Conservation (phyloP, 2,113 vertebrate species). For the Chelonoidis abingdonii region DNA sequence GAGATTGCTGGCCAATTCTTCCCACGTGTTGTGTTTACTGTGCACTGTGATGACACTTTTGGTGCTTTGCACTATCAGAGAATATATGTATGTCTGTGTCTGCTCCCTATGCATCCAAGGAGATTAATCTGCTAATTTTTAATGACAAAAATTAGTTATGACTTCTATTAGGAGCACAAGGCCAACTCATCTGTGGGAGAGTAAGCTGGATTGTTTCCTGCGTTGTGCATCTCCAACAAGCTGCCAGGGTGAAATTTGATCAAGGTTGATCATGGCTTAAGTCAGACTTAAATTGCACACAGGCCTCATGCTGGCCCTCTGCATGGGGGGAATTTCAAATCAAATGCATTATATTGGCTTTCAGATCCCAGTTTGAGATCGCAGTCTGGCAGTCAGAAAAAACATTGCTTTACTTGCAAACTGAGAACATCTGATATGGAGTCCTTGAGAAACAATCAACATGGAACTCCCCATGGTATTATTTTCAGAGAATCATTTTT, state of each 20-base stretch:
- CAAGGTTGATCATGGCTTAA: background rate
- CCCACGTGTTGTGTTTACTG: background rate
- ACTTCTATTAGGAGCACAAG: background rate
- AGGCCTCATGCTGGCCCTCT: background rate
- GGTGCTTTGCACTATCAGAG: no score
- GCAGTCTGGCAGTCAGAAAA: background rate
- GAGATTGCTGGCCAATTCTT: background rate
- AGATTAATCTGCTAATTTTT: background rate
- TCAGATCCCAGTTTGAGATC: background rate
- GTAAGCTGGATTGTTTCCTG: background rate
- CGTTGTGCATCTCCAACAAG: background rate
- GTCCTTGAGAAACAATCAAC: background rate
- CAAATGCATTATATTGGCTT: background rate
- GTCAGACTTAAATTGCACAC: background rate
- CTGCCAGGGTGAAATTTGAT: background rate
- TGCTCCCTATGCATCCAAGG: background rate
- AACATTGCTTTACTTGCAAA: background rate
- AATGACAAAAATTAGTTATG: background rate
- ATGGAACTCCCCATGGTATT: background rate
- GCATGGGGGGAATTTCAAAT: background rate
- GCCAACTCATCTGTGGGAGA: background rate
- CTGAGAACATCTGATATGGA: background rate
- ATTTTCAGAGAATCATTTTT: background rate
- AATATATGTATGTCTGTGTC: background rate
- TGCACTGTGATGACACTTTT: background rate